These are phyloP conservation scores for Steinernema feltiae DNA, from an alignment of 1,140 invertebrate species.

Conservation along the genomic window DNA sequence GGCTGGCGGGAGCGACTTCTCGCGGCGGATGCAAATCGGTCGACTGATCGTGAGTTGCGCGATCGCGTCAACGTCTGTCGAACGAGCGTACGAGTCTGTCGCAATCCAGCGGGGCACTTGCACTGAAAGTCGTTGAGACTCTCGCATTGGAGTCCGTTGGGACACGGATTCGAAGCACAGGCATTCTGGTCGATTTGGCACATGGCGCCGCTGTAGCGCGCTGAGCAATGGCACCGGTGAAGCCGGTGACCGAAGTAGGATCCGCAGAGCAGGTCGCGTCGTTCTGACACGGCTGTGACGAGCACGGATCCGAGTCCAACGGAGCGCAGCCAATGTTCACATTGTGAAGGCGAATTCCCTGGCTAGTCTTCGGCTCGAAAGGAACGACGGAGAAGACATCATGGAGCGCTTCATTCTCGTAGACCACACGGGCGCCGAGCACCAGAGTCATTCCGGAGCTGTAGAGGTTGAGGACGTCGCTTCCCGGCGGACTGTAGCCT, in stretches of 20 bases:
- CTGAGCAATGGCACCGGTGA: constrained; percentile 73
- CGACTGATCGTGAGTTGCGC: constrained; percentile 44
- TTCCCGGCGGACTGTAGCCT: constrained; percentile 72
- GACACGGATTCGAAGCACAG: constrained; percentile 79
- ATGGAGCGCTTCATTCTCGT: constrained; percentile 68
- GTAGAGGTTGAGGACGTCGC: constrained; percentile 78
- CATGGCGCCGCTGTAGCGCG: constrained; percentile 69
- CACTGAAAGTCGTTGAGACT: constrained; percentile 53
- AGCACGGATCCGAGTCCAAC: constrained; percentile 71
- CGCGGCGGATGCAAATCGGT: too few species aligned
- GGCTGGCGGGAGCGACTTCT: too few species aligned
- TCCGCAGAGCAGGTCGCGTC: constrained; percentile 70
- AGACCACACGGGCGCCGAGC: constrained; percentile 72
- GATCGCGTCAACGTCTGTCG: too few species aligned
- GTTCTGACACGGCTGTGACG: constrained; percentile 78
- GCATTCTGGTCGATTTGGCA: constrained; percentile 84
- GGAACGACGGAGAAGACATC: constrained; percentile 43
- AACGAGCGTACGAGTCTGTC: constrained; percentile 42
- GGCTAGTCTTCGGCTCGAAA: constrained; percentile 32
- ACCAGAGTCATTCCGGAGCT: constrained; percentile 69
- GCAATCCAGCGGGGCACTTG: constrained; percentile 49
- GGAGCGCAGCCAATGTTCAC: constrained; percentile 72
- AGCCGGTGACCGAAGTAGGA: constrained; percentile 59
- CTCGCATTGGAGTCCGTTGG: constrained; percentile 66
- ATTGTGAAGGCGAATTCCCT: constrained; percentile 68